phyloP scores from a whole-genome alignment of 2,113 vertebrate species.

The Brevimyrus niger region DNA sequence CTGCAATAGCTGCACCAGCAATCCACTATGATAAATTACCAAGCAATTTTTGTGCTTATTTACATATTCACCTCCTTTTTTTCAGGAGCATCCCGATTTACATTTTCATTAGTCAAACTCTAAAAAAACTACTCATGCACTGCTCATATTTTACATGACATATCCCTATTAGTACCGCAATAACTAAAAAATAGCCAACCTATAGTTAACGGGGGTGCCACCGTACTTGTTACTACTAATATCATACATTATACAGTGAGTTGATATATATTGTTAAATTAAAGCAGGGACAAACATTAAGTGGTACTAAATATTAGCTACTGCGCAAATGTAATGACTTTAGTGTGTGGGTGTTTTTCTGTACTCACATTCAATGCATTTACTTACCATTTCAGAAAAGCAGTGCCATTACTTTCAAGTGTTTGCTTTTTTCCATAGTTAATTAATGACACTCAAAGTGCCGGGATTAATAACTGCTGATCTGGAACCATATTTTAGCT shows the following conservation, averaged over 20 bases:
- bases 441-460: constrained; percentile 47
- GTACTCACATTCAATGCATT: not conserved
- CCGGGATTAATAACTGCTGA: constrained; percentile 55
- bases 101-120: not conserved
- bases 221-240: not conserved
- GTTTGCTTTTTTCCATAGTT: constrained; percentile 17
- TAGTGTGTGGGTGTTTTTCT: not conserved
- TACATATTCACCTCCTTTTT: not conserved
- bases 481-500: constrained; percentile 62
- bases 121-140: not conserved
- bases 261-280: not conserved
- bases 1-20: not conserved
- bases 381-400: constrained; percentile 6
- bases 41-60: not conserved
- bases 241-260: not conserved
- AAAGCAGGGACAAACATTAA: not conserved
- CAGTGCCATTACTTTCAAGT: constrained; percentile 17
- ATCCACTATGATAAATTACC: not conserved
- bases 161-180: not conserved
- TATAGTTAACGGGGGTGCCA: not conserved
- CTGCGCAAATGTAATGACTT: not conserved
- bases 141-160: not conserved
- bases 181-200: not conserved
- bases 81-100: not conserved
- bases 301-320: constrained; percentile 4